phyloP scores from a whole-genome alignment of 2,797 vertebrate genomes.

The Pipistrellus pygmaeus region DNA sequence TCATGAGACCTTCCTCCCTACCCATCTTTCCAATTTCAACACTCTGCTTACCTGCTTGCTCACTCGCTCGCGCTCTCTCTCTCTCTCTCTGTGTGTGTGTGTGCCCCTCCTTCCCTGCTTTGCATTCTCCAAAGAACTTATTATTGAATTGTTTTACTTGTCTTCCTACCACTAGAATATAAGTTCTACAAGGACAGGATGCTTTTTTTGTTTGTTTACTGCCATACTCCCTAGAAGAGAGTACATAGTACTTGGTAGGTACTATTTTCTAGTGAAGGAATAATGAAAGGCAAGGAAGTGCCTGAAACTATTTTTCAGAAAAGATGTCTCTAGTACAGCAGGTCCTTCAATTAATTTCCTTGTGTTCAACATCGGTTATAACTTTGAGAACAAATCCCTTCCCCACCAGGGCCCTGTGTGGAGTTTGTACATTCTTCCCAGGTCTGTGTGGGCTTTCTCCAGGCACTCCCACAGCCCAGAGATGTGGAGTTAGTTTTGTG shows the following conservation, averaged over 20 bases:
- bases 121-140: slow-evolving; percentile 5
- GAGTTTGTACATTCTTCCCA: neutral
- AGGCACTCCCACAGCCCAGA: neutral
- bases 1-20: neutral
- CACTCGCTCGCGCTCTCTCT: no score
- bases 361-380: neutral
- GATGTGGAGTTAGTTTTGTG: neutral
- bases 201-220: slow-evolving; percentile 34
- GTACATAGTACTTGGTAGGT: neutral
- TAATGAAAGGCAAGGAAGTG: slow-evolving; percentile 9
- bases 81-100: no score
- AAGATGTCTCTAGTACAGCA: neutral
- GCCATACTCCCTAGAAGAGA: neutral
- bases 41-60: neutral
- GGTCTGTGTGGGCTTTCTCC: neutral
- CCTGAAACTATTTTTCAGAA: slow-evolving; percentile 29
- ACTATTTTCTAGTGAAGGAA: slow-evolving; percentile 25
- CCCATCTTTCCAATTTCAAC: slow-evolving; percentile 23
- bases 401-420: neutral
- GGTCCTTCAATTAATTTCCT: neutral
- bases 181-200: neutral
- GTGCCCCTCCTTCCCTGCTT: neutral
- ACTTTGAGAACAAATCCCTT: neutral
- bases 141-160: neutral
- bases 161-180: neutral